phyloP scores from a whole-genome alignment of 2,113 vertebrate species.

The Lycaon pictus region DNA sequence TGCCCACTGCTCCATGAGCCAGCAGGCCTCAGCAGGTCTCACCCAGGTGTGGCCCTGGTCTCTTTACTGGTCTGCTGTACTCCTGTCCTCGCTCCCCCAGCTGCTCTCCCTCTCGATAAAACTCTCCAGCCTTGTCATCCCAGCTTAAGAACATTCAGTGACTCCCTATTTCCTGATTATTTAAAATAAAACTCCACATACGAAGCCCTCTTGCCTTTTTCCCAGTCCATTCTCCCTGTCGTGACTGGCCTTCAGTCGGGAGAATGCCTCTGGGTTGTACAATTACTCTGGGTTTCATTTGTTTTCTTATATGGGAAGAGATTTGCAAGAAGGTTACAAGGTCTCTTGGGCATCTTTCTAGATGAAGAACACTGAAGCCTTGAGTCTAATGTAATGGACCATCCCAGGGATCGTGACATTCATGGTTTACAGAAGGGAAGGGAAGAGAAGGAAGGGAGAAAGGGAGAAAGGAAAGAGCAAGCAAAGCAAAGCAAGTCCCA shows the following conservation, averaged over 20 bases:
- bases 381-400: neutral
- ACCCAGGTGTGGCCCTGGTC: neutral
- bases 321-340: constrained; percentile 14
- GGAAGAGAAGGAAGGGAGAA: too few species aligned
- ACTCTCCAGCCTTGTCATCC: neutral
- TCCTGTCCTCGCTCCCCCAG: neutral
- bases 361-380: constrained; percentile 49
- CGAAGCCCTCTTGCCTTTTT: neutral
- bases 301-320: neutral
- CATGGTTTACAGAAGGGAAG: neutral
- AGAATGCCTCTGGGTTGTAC: neutral
- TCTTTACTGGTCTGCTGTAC: neutral
- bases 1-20: neutral
- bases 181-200: neutral
- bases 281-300: neutral
- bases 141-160: constrained; percentile 53
- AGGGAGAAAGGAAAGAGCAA: neutral
- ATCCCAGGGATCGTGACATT: neutral
- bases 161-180: neutral
- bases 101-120: neutral
- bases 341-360: constrained; percentile 54
- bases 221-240: neutral
- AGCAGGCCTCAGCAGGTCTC: neutral
- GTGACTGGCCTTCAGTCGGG: neutral
- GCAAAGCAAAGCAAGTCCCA: neutral